phyloP scores from a whole-genome alignment of 1,140 invertebrate species.

The Heliconius congener region DNA sequence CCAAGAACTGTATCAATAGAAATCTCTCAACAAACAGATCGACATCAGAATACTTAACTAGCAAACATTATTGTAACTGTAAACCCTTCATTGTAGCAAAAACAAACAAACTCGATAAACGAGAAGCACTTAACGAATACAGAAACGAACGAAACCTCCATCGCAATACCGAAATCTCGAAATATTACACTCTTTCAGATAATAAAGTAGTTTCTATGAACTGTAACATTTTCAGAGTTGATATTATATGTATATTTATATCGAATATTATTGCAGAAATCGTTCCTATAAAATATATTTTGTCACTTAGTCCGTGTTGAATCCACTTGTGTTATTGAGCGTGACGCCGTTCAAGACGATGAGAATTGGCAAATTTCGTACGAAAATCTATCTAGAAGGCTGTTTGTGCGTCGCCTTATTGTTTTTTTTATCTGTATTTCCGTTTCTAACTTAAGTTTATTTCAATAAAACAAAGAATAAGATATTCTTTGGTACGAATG shows the following conservation, averaged over 20 bases:
- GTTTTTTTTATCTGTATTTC: slow-evolving; percentile 11
- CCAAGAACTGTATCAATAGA: not conserved
- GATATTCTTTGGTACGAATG: not conserved
- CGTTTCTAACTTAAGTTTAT: not conserved
- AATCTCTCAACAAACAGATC: not conserved
- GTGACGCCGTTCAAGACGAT: slow-evolving; percentile 41
- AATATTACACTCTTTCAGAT: not conserved
- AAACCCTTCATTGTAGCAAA: slow-evolving; percentile 12
- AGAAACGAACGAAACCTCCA: not conserved
- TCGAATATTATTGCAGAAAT: slow-evolving; percentile 64
- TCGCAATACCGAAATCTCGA: not conserved
- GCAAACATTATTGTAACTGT: slow-evolving; percentile 5
- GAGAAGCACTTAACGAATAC: not conserved
- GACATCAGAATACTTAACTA: slow-evolving; percentile 4
- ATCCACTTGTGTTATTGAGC: slow-evolving; percentile 55
- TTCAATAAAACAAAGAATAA: slow-evolving; percentile 1
- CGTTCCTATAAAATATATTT: slow-evolving; percentile 61
- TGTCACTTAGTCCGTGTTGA: slow-evolving; percentile 55
- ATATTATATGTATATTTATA: slow-evolving; percentile 25
- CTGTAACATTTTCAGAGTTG: not conserved
- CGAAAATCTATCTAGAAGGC: slow-evolving; percentile 20
- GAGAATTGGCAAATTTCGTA: slow-evolving; percentile 21
- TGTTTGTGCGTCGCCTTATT: slow-evolving; percentile 16
- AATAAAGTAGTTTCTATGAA: not conserved
- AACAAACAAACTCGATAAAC: not conserved